phyloP scores from a whole-genome alignment of 92 coral and sea anemone species.

The Palythoa grandis region DNA sequence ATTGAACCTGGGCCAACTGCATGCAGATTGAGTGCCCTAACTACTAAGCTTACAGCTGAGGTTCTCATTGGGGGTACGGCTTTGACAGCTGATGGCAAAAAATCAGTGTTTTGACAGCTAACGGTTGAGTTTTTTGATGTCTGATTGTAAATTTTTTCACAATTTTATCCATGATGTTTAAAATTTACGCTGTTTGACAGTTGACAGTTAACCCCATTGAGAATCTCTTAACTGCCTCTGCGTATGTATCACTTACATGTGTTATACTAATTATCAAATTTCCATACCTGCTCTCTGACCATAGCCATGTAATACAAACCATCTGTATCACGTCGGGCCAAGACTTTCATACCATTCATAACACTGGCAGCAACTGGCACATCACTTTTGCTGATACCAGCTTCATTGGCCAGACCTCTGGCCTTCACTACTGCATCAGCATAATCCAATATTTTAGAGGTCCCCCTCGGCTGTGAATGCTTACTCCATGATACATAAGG shows the following conservation, averaged over 20 bases:
- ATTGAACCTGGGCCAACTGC: no score
- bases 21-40: no score
- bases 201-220: no score
- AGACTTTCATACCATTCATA: constrained; percentile 84
- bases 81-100: no score
- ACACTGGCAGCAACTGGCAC: constrained; percentile 94
- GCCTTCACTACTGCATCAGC: constrained; percentile 95
- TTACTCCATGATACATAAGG: constrained; percentile 80
- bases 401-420: constrained; percentile 83
- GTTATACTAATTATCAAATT: neutral
- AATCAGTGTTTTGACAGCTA: neutral
- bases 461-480: constrained; percentile 55
- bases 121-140: no score
- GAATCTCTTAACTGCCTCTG: no score
- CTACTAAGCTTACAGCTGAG: no score
- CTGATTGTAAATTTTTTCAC: no score
- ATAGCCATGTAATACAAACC: constrained; percentile 90
- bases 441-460: constrained; percentile 83
- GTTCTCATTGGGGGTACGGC: no score
- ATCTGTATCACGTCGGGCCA: constrained; percentile 89
- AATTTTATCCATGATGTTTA: no score
- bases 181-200: no score
- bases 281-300: constrained; percentile 80
- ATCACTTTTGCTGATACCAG: constrained; percentile 50
- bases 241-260: no score